Conservation (phyloP, 2,888 invertebrate genomes). For the Homarus gammarus region DNA sequence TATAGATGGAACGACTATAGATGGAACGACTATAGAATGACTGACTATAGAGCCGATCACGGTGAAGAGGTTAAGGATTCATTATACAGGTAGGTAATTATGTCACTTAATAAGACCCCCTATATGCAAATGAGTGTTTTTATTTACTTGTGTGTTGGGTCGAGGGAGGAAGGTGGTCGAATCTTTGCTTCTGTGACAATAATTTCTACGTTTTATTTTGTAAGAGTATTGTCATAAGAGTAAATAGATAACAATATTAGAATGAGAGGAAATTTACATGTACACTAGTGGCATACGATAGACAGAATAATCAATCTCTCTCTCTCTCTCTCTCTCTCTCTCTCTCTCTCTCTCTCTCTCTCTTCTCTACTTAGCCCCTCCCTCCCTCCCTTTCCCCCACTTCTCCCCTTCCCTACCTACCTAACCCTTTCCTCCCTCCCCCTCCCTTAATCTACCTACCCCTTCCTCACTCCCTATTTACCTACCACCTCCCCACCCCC, state of each 20-base stretch:
- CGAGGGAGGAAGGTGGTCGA: too few relatives aligned
- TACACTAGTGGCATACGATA: neutral
- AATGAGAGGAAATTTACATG: too few relatives aligned
- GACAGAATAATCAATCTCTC: neutral
- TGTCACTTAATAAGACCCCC: neutral
- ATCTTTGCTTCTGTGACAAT: neutral
- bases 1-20: too few relatives aligned
- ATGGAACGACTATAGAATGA: too few relatives aligned
- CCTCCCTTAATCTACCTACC: neutral
- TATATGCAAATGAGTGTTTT: neutral
- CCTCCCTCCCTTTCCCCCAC: neutral
- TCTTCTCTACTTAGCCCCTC: neutral
- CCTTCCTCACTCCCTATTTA: neutral
- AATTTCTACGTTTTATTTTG: too few relatives aligned
- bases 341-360: slow-evolving; percentile 15
- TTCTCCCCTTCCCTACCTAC: neutral
- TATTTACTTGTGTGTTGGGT: neutral
- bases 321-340: slow-evolving; percentile 7
- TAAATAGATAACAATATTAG: neutral
- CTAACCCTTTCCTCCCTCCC: neutral
- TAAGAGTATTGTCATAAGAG: neutral
- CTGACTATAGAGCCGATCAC: neutral
- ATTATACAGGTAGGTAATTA: neutral
- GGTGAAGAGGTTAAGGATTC: neutral
- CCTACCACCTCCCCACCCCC: neutral